phyloP scores from a whole-genome alignment of 1,140 invertebrate species.

The Calosoma granatense region DNA sequence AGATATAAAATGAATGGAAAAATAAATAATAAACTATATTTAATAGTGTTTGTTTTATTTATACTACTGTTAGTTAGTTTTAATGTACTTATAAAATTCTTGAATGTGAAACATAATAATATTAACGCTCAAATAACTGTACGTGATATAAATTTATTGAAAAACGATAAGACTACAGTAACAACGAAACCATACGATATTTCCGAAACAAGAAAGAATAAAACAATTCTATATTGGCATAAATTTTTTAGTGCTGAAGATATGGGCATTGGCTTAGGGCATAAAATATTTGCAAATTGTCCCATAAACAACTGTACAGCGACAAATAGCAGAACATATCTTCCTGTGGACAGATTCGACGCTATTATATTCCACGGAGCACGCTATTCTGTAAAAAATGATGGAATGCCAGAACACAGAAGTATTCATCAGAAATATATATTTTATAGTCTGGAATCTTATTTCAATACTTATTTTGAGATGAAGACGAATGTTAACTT shows the following conservation, averaged over 20 bases:
- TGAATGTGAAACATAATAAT: too few species aligned
- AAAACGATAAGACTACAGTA: too few species aligned
- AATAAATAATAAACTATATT: too few species aligned
- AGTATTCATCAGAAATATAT: neutral
- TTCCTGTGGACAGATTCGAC: neutral
- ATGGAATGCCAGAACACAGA: neutral
- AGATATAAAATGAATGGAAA: too few species aligned
- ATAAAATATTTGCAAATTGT: neutral
- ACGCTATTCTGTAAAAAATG: neutral
- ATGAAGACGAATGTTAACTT: neutral
- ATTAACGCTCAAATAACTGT: too few species aligned
- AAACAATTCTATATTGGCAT: neutral
- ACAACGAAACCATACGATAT: too few species aligned
- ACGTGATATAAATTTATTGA: too few species aligned
- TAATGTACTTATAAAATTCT: too few species aligned
- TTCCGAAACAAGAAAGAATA: neutral
- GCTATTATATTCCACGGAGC: neutral
- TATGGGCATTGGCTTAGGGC: neutral
- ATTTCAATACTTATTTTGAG: neutral
- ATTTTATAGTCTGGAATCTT: neutral
- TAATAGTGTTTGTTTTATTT: too few species aligned
- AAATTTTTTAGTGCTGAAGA: neutral
- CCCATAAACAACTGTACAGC: neutral
- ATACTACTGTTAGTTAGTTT: too few species aligned
- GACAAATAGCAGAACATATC: neutral